These are phyloP conservation scores for Grammomys dolichurus DNA, from an alignment of 2,113 vertebrate genomes.

Conservation along the genomic window DNA sequence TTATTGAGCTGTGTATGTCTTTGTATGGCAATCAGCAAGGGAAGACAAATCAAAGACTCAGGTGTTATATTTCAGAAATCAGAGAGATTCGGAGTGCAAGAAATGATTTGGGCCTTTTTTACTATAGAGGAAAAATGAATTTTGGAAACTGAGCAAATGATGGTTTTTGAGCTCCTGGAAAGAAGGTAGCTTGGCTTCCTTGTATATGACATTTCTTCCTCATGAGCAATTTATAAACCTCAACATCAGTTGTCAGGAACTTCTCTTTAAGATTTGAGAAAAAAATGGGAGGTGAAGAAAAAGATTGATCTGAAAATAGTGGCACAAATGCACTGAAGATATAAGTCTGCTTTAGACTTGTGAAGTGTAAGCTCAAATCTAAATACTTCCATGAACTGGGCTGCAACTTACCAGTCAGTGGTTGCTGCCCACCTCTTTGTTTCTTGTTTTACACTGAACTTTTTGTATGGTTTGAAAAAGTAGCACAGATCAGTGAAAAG, in stretches of 20 bases:
- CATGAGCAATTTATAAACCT: slow-evolving; percentile 67
- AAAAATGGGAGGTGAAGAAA: neutral
- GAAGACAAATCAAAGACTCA: slow-evolving; percentile 60
- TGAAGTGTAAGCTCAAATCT: neutral
- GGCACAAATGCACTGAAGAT: neutral
- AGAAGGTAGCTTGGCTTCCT: neutral
- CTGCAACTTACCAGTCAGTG: neutral
- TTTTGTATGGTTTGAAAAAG: neutral
- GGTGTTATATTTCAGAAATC: slow-evolving; percentile 46
- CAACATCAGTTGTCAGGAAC: slow-evolving; percentile 21
- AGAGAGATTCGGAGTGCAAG: slow-evolving; percentile 41
- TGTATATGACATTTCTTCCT: slow-evolving; percentile 14
- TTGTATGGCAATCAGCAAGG: slow-evolving; percentile 57
- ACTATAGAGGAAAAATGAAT: slow-evolving; percentile 34
- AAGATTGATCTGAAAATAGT: neutral
- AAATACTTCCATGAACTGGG: neutral
- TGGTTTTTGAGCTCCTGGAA: slow-evolving; percentile 8
- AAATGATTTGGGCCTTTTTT: slow-evolving; percentile 58
- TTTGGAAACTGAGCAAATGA: slow-evolving; percentile 43
- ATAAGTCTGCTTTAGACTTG: neutral
- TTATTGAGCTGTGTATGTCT: slow-evolving; percentile 89
- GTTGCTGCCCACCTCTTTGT: neutral
- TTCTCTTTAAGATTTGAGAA: slow-evolving; percentile 48
- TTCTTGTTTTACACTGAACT: neutral
- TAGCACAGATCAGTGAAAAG: neutral